A percentile compares a stretch with the other conserved stretches of the same genome.
phyloP scores from a whole-genome alignment of 2,797 vertebrate species.

The Iguana delicatissima region DNA sequence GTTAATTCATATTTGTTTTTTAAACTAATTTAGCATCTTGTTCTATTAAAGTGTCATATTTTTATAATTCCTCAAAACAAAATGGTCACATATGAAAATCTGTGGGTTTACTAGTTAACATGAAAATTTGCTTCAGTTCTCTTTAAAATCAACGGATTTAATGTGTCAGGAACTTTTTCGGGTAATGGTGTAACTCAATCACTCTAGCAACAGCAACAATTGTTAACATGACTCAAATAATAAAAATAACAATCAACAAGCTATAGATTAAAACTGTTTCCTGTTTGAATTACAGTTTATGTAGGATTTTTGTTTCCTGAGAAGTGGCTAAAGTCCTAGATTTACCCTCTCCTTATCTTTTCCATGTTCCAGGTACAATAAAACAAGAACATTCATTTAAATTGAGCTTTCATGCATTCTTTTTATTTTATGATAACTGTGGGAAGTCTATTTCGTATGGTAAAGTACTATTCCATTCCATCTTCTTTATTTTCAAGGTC shows the following conservation, averaged over 20 bases:
- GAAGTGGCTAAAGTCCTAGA: background rate
- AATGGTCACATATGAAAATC: background rate
- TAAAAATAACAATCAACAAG: too few relatives aligned
- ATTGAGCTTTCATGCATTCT: background rate
- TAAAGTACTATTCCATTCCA: background rate
- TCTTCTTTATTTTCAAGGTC: constrained; percentile 52
- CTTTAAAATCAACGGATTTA: background rate
- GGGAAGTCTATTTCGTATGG: background rate
- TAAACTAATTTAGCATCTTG: background rate
- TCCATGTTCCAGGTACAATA: background rate
- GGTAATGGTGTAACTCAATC: too few relatives aligned
- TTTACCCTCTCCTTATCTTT: background rate
- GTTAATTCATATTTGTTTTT: background rate
- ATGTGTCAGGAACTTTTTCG: background rate
- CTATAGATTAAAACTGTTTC: background rate
- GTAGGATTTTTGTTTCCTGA: background rate
- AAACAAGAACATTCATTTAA: background rate
- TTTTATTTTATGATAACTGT: background rate
- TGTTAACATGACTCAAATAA: too few relatives aligned
- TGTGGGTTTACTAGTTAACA: background rate
- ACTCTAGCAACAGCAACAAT: background rate
- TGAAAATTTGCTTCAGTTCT: background rate
- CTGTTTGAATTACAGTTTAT: constrained; percentile 4
- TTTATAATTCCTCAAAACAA: background rate
- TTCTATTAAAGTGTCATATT: background rate